phyloP scores from a whole-genome alignment of 2,797 vertebrate genomes.

The Siniperca scherzeri region DNA sequence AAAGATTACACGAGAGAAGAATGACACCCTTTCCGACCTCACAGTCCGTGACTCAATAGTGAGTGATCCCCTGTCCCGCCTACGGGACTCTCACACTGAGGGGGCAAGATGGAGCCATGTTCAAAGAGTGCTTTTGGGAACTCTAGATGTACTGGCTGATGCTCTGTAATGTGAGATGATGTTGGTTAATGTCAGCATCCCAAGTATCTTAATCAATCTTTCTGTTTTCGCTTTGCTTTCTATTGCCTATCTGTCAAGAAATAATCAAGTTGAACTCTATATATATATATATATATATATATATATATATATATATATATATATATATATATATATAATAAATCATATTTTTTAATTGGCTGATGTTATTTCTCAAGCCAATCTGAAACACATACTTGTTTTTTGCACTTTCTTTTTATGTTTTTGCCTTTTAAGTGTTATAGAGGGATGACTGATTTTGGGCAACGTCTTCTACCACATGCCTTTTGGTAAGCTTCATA shows the following conservation, averaged over 20 bases:
- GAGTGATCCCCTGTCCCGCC: conserved; percentile 52
- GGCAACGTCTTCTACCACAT: conserved; percentile 65
- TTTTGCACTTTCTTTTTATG: conserved; percentile 76
- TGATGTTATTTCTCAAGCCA: conserved; percentile 68
- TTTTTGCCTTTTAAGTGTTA: conserved; percentile 74
- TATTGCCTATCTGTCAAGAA: conserved; percentile 60
- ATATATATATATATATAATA: conserved; percentile 49
- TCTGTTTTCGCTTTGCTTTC: conserved; percentile 63
- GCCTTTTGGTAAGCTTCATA: conserved; percentile 65
- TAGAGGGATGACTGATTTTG: conserved; percentile 75
- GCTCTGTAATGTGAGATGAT: conserved; percentile 71
- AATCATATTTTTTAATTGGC: conserved; percentile 61
- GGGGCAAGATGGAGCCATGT: conserved; percentile 64
- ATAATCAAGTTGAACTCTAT: conserved; percentile 66
- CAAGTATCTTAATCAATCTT: conserved; percentile 53
- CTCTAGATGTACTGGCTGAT: conserved; percentile 65
- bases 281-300: conserved; percentile 42
- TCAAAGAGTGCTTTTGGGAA: conserved; percentile 63
- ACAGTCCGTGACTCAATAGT: conserved; percentile 34
- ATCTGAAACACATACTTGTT: conserved; percentile 67
- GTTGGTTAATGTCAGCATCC: conserved; percentile 75
- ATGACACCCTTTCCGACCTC: conserved; percentile 35
- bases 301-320: conserved; percentile 38
- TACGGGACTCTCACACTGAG: conserved; percentile 46
- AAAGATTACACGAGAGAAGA: conserved; percentile 69